phyloP scores from a whole-genome alignment of 2,888 invertebrate species.

The Synanthedon myopaeformis region DNA sequence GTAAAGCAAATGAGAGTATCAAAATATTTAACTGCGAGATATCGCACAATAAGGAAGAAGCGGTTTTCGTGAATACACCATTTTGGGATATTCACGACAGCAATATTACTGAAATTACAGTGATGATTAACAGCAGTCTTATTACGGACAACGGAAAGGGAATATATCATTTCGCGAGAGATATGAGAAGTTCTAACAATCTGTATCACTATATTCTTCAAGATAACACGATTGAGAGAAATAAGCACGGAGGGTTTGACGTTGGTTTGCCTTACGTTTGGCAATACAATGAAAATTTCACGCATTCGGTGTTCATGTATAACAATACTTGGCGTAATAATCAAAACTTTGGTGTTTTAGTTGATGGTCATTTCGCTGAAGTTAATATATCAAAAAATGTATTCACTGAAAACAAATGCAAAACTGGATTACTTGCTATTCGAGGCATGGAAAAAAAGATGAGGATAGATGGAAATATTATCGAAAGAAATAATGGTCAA shows the following conservation, averaged over 20 bases:
- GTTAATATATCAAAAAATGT: constrained; percentile 88
- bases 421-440: constrained; percentile 81
- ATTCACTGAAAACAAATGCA: constrained; percentile 88
- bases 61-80: constrained; percentile 85
- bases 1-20: constrained; percentile 90
- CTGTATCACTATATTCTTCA: constrained; percentile 94
- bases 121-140: constrained; percentile 87
- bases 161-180: constrained; percentile 89
- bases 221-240: constrained; percentile 88
- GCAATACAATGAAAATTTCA: constrained; percentile 95
- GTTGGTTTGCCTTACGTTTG: constrained; percentile 93
- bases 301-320: constrained; percentile 88
- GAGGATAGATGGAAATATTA: constrained; percentile 82
- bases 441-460: constrained; percentile 98
- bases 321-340: constrained; percentile 92
- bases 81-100: constrained; percentile 87
- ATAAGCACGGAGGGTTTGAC: constrained; percentile 87
- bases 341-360: constrained; percentile 81
- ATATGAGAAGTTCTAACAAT: constrained; percentile 95
- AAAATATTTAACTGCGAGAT: constrained; percentile 84
- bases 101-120: constrained; percentile 89
- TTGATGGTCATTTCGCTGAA: constrained; percentile 94
- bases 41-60: constrained; percentile 83
- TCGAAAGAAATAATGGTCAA: constrained; percentile 82
- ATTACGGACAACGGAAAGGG: constrained; percentile 91